Percentiles rank a stretch among this genome's conserved stretches.
phyloP scores from a whole-genome alignment of 2,888 invertebrate species.

The Andrena camellia region DNA sequence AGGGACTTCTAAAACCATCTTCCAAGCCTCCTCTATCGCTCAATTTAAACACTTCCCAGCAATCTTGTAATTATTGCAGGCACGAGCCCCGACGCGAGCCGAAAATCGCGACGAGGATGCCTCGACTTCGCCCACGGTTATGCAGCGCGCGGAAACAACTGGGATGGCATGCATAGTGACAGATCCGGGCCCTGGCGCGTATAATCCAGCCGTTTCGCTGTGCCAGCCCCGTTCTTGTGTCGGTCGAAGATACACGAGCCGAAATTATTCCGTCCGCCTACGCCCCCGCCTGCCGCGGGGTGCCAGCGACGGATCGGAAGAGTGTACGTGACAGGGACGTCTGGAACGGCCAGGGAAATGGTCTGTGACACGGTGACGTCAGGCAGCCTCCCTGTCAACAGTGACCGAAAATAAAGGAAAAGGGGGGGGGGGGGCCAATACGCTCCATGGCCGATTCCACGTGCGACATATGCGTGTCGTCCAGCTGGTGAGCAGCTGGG shows the following conservation, averaged over 20 bases:
- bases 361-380: slow-evolving; percentile 65
- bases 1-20: no score
- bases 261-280: slow-evolving; percentile 45
- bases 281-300: not conserved
- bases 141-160: no score
- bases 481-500: no score
- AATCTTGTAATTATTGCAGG: no score
- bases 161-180: slow-evolving; percentile 21
- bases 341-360: slow-evolving; percentile 45
- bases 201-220: slow-evolving; percentile 50
- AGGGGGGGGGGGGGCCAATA: not conserved
- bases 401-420: not conserved
- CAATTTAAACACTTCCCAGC: no score
- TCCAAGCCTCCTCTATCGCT: no score
- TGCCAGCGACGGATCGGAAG: slow-evolving; percentile 16
- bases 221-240: slow-evolving; percentile 32
- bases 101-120: slow-evolving; percentile 25
- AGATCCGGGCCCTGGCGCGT: slow-evolving; percentile 32
- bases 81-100: not conserved
- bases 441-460: no score
- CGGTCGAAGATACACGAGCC: slow-evolving; percentile 39
- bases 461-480: no score
- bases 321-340: slow-evolving; percentile 46
- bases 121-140: not conserved
- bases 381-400: slow-evolving; percentile 48